Evolutionary conservation across 2,797 vertebrate species (phyloP), one percentile per base, ranked within the genome.

Genomic region (Phoeniculus purpureus): DNA sequence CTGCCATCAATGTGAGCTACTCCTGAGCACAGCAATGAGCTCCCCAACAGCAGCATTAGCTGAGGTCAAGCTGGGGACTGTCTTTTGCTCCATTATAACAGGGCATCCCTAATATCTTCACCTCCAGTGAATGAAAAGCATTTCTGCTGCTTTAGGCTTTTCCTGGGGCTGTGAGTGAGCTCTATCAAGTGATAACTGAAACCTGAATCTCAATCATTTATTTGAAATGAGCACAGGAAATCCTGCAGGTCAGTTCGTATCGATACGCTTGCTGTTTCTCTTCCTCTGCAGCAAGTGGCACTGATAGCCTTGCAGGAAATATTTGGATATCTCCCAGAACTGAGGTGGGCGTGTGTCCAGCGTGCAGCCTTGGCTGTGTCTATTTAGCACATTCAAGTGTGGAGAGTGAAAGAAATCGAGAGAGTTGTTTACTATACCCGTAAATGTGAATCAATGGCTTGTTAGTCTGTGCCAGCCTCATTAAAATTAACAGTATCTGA

Each of bases 391-490:
- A 0, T 65, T 78, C 29, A 6, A 56, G 51, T 79, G 74, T 40
- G 67, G 48, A 76, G 72, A 65, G 13, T 50, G 59, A 70, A 87
- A 78, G 82, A 80, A 75, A 81, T 76, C 40, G 77, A n/a, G 51
- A 43, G 43, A 20, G 64, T 48, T 94, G 62, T 88, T 88, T 93
- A 82, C 70, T 76, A 54, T 80, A 64, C 81, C 83, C 11, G 6
- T 71, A 94, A 93, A 86, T 64, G 72, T 68, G 81, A 90, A 73
- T 90, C 91, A 88, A 43, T 81, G 70, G 32, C 77, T 96, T 88
- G 60, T 94, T 89, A 90, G 81, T 79, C 59, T 54, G 55, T 84
- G 59, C 87, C 82, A 90, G n/a, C 67, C 40, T 93, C 92, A 86
- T 81, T 85, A 84, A 88, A 85, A 88, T 82, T 85, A 93, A 94